Conservation (phyloP, 2,797 vertebrate species). For the Perodicticus potto region DNA sequence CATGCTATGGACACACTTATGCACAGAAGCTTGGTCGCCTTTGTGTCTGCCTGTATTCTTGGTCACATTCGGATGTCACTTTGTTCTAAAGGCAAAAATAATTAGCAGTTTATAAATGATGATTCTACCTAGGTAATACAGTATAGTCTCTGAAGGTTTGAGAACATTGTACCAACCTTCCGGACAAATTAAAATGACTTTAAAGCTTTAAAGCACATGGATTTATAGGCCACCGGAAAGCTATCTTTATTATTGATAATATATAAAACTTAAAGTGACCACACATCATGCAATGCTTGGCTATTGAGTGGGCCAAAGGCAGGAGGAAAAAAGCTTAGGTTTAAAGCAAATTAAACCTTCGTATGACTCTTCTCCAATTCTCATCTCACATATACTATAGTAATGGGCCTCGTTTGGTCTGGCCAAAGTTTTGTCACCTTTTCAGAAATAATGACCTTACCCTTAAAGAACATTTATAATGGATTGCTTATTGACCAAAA, state of each 20-base stretch:
- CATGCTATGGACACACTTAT: slow-evolving; percentile 70
- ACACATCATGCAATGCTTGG: background rate
- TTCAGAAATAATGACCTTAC: slow-evolving; percentile 47
- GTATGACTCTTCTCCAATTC: background rate
- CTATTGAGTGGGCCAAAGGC: background rate
- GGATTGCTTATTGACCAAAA: slow-evolving; percentile 72
- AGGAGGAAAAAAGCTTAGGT: background rate
- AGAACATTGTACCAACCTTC: background rate
- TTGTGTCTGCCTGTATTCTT: slow-evolving; percentile 90
- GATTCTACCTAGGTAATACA: background rate
- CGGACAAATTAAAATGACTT: slow-evolving; percentile 28
- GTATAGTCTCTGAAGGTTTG: background rate
- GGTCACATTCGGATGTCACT: slow-evolving; percentile 82
- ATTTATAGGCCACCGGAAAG: slow-evolving; percentile 38
- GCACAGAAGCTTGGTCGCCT: slow-evolving; percentile 88
- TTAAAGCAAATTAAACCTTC: slow-evolving; percentile 16
- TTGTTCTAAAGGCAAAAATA: slow-evolving; percentile 90
- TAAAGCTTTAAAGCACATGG: background rate
- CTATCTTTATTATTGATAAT: slow-evolving; percentile 13
- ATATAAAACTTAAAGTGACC: background rate
- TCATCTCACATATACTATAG: background rate
- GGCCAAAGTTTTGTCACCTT: slow-evolving; percentile 58
- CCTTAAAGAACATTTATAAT: slow-evolving; percentile 63
- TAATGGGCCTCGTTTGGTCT: slow-evolving; percentile 40
- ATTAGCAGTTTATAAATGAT: slow-evolving; percentile 89